Percentiles rank a stretch among this genome's conserved stretches.
Conservation (phyloP, 2,797 vertebrate genomes). For the Moxostoma hubbsi region DNA sequence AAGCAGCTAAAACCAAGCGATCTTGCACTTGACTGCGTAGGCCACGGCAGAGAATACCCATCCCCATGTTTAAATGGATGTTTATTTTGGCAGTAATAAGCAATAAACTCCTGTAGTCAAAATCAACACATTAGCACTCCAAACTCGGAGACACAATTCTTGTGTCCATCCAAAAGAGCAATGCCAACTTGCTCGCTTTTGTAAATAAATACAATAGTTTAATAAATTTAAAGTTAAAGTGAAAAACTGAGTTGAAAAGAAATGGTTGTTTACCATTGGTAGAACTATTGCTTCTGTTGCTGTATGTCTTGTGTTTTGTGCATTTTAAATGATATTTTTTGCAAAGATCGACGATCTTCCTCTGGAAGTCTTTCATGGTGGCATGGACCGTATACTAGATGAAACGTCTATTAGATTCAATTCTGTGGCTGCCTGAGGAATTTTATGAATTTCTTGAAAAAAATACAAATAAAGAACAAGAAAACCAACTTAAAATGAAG, state of each 20-base stretch:
- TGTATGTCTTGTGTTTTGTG: conserved; percentile 80
- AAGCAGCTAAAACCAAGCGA: conserved; percentile 75
- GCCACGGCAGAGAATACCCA: conserved; percentile 60
- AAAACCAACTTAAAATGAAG: conserved; percentile 8
- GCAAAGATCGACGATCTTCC: conserved; percentile 63
- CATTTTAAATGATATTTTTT: conserved; percentile 75
- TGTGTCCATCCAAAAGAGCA: conserved; percentile 71
- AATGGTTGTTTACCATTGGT: conserved; percentile 68
- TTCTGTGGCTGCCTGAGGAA: conserved; percentile 59
- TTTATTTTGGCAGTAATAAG: conserved; percentile 78
- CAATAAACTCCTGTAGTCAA: conserved; percentile 76
- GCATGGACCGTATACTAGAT: conserved; percentile 63
- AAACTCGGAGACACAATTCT: conserved; percentile 51
- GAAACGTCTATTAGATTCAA: conserved; percentile 61
- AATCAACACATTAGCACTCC: conserved; percentile 30
- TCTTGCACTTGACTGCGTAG: conserved; percentile 73
- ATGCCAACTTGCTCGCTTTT: conserved; percentile 65
- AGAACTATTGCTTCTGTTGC: conserved; percentile 78
- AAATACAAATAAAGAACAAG: conserved; percentile 34
- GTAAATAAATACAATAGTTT: conserved; percentile 78
- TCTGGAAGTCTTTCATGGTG: conserved; percentile 65
- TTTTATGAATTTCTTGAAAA: conserved; percentile 37
- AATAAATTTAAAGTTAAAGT: conserved; percentile 71
- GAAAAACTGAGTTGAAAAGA: conserved; percentile 49
- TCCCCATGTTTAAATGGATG: conserved; percentile 64